Percentiles rank a stretch among this genome's conserved stretches.
These are phyloP conservation scores for Speoplatyrhinus poulsoni DNA, from an alignment of 2,113 vertebrate species.

Conservation along the genomic window DNA sequence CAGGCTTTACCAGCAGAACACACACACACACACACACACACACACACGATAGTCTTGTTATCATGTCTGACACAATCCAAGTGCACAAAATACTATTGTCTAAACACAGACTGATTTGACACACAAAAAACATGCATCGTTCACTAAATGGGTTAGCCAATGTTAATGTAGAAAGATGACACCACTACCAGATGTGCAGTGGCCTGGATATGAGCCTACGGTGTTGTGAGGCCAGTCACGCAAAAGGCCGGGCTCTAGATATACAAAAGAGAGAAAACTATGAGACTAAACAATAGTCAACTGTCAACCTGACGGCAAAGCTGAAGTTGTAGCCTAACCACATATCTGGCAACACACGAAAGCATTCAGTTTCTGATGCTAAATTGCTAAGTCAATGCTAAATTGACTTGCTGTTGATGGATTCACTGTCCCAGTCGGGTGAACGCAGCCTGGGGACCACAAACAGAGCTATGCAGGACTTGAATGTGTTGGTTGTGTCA, in stretches of 20 bases:
- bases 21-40: slow-evolving; percentile 17
- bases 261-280: background rate
- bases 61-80: too few species aligned
- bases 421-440: slow-evolving; percentile 61
- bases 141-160: slow-evolving; percentile 1
- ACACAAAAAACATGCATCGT: slow-evolving; percentile 10
- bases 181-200: slow-evolving; percentile 44
- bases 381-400: too few species aligned
- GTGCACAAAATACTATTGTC: background rate
- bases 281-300: slow-evolving; percentile 7
- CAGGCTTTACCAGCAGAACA: background rate
- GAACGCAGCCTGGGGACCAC: slow-evolving; percentile 28
- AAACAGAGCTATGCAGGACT: slow-evolving; percentile 5
- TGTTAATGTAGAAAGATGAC: slow-evolving; percentile 16
- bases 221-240: slow-evolving; percentile 39
- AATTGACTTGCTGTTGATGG: slow-evolving; percentile 61
- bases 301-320: slow-evolving; percentile 21
- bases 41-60: background rate
- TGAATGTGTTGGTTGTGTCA: background rate
- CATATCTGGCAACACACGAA: slow-evolving; percentile 35
- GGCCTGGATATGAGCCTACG: slow-evolving; percentile 51
- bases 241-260: slow-evolving; percentile 2
- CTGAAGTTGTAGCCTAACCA: slow-evolving; percentile 10
- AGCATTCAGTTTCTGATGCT: slow-evolving; percentile 55
- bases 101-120: background rate